Evolutionary conservation across 2,797 vertebrate species (phyloP), one percentile per base, ranked within the genome.

Genomic region (Lithobates sylvaticus): DNA sequence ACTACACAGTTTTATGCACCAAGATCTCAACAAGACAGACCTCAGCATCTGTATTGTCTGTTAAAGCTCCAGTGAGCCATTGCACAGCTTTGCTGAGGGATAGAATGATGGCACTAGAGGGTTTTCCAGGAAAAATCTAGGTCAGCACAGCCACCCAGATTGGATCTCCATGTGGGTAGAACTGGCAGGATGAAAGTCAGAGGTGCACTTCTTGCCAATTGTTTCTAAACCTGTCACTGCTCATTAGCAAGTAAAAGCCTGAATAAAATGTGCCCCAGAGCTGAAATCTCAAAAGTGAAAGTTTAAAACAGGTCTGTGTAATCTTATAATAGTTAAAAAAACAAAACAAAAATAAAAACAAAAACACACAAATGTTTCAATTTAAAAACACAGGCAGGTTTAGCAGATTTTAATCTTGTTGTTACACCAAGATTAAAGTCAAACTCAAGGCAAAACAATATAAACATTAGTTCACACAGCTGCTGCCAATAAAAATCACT

Each of bases 101-200:
- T 32, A 74, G 27, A 76, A 29, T 18, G 47, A 76, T 50, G 65
- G 72, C 61, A 64, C 65, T 58, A 36, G 10, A 81, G 16, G 44
- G 70, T 16, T 76, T 86, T 86, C 71, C 78, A 86, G 64, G 47
- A 61, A 86, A 29, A 85, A 86, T 81, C 72, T 86, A 86, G 84
- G 84, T 86, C 84, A 86, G 47, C n/a, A 29, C 65, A 64, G 69
- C 78, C 84, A 86, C 72, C 84, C 72, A 86, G 78, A 44, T 61
- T 64, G 78, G 18, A 76, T 81, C 44, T 81, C 78, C 34, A 81
- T 70, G 84, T 61, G 72, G 78, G 44, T 61, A 86, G 44, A 74
- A 85, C 54, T 75, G 42, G 58, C 76, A 80, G 39, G 27, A 69
- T 29, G 18, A 71, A 69, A 64, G 64, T 54, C 74, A 76, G 50